Percentiles rank a stretch among this genome's conserved stretches.
phyloP scores from a whole-genome alignment of 2,113 vertebrate species.

The Onychorhynchus coronatus region DNA sequence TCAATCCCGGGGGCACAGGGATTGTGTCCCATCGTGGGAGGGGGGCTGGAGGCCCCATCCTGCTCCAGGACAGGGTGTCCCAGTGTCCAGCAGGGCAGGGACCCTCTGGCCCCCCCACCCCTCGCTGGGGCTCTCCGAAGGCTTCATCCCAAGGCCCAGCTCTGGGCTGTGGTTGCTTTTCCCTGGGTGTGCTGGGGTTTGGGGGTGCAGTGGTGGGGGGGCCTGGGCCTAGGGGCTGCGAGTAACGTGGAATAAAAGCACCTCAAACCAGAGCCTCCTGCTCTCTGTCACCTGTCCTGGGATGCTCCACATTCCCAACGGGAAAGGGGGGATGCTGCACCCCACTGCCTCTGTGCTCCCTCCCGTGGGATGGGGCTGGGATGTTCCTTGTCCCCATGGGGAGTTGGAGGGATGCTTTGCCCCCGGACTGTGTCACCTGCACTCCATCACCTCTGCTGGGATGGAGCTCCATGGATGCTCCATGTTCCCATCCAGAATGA shows the following conservation, averaged over 20 bases:
- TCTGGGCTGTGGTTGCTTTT: slow-evolving; percentile 3
- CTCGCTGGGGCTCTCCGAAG: background rate
- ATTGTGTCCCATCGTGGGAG: fast-evolving
- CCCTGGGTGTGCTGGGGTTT: slow-evolving; percentile 26
- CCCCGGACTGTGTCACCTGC: background rate
- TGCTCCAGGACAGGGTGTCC: background rate
- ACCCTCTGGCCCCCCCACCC: background rate
- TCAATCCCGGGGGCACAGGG: fast-evolving
- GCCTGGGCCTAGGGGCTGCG: background rate
- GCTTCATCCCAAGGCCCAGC: background rate
- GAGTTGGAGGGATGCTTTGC: background rate
- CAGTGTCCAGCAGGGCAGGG: background rate
- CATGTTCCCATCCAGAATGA: background rate
- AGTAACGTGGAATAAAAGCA: slow-evolving; percentile 71
- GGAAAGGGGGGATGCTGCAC: background rate
- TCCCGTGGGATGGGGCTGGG: background rate
- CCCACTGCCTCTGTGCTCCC: background rate
- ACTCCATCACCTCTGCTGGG: background rate
- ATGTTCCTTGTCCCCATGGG: background rate
- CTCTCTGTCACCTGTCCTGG: background rate
- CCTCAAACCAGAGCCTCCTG: slow-evolving; percentile 36
- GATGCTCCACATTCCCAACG: background rate
- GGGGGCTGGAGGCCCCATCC: background rate
- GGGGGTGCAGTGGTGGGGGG: background rate
- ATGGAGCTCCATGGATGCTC: background rate